A percentile compares a stretch with the other conserved stretches of the same genome.
These are phyloP conservation scores for Ctena decussata DNA, from an alignment of 2,888 invertebrate genomes.

Conservation along the genomic window DNA sequence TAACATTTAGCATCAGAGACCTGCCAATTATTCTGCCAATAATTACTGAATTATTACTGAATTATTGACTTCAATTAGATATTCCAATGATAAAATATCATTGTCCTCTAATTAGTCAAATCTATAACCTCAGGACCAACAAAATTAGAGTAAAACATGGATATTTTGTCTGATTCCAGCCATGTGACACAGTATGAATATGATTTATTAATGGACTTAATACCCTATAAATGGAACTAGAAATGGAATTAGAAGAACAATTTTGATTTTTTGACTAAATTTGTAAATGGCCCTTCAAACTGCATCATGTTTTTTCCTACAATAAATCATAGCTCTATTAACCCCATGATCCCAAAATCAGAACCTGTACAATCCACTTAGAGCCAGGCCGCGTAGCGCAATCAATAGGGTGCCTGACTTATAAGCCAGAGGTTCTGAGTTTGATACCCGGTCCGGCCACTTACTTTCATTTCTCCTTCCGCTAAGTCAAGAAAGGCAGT, in stretches of 20 bases:
- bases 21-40: background rate
- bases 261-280: background rate
- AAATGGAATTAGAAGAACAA: background rate
- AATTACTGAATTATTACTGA: no score
- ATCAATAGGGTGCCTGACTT: no score
- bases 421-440: no score
- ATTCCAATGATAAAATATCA: background rate
- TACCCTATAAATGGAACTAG: background rate
- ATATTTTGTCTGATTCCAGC: background rate
- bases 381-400: no score
- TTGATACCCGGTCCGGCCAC: no score
- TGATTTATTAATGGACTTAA: background rate
- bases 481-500: no score
- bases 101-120: background rate
- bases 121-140: background rate
- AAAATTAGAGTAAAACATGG: background rate
- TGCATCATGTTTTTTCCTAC: no score
- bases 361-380: no score
- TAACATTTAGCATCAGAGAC: background rate
- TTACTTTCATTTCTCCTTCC: no score
- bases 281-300: no score
- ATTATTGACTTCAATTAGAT: background rate
- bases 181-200: background rate
- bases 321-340: no score
- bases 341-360: no score